Base-by-base conservation (phyloP, 2,113 vertebrate species). In the Corynorhinus townsendii region DNA sequence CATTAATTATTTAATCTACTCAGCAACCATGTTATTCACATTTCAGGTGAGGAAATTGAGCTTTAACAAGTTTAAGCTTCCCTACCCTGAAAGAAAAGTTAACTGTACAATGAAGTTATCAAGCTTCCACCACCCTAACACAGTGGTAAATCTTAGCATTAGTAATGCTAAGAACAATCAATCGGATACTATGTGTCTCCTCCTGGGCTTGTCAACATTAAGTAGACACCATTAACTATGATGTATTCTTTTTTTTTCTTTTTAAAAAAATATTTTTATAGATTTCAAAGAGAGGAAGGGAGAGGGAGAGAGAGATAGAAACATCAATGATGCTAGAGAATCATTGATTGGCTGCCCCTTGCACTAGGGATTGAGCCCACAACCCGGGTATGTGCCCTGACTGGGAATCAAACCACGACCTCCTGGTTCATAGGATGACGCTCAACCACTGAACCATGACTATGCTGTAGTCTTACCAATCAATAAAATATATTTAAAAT, bases 1-100 rank as follows among this genome's bases (percentile, higher is more conserved):
- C 28, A 79, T 77, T 68, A 45, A 45, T 80, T 49, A 75, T 76
- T 93, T 84, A 52, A 87, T 84, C 28, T 82, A 77, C 33, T 90
- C 35, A 80, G 73, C 2, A 69, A 45, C 3, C 9, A 14, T 64
- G 33, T 54, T 43, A 56, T 26, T 92, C 40, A n/a, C 16, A 72
- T 86, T 92, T 86, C 64, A 79, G 30, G 62, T 24, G 24, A 92
- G 86, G n/a, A 94, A 90, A 83, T 56, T 77, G 43, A 91, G 26
- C 47, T 87, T 71, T 77, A 83, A 52, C 81, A 82, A 4, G 52
- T 38, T 66, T 82, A 71, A 24, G 80, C 33, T 64, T 90, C 22
- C 15, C 62, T 28, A 22, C 59, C 84, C 72, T 93, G 52, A 35
- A 35, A 45, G 40, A 30, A 59, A 91, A 86, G 47, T 86, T 87